Evolutionary conservation across 2,888 invertebrate species (phyloP).

Genomic region (Drosophila pseudotakahashii): DNA sequence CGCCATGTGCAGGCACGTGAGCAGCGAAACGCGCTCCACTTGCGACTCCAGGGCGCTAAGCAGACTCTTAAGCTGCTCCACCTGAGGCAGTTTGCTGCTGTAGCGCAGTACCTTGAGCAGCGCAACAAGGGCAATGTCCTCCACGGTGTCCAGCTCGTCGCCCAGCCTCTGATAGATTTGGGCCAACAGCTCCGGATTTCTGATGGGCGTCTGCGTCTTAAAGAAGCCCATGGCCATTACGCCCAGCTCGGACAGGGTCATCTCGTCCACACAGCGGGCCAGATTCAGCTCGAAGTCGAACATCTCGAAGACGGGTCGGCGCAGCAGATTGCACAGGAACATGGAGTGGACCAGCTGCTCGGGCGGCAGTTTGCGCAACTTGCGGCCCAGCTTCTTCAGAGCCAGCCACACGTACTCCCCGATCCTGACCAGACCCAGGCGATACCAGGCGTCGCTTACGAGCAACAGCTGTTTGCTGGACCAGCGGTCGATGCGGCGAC

Average conservation of each 20-base stretch:
- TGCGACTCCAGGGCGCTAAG: constrained; percentile 86
- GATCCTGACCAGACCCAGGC: constrained; percentile 85
- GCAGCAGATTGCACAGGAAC: constrained; percentile 87
- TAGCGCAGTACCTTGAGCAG: constrained; percentile 87
- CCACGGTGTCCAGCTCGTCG: constrained; percentile 85
- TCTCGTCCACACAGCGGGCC: constrained; percentile 85
- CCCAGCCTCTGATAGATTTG: constrained; percentile 86
- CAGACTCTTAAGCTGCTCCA: constrained; percentile 85
- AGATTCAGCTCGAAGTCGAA: constrained; percentile 88
- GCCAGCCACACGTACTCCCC: constrained; percentile 86
- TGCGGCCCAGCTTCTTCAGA: constrained; percentile 86
- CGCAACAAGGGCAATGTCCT: constrained; percentile 88
- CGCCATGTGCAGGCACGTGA: constrained; percentile 88
- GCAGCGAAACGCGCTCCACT: constrained; percentile 86
- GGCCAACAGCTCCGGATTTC: constrained; percentile 85
- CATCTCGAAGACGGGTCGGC: constrained; percentile 86
- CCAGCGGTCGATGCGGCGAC: constrained; percentile 85
- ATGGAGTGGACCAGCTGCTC: constrained; percentile 88
- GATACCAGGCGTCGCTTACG: constrained; percentile 88
- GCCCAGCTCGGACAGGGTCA: constrained; percentile 88
- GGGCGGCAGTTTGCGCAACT: constrained; percentile 86
- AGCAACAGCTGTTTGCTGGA: constrained; percentile 85
- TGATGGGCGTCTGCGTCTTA: constrained; percentile 89
- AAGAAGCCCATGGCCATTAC: constrained; percentile 91
- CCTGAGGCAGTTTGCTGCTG: constrained; percentile 85